Base-by-base conservation (phyloP, 2,888 invertebrate genomes). In the Tetragonula carbonaria region DNA sequence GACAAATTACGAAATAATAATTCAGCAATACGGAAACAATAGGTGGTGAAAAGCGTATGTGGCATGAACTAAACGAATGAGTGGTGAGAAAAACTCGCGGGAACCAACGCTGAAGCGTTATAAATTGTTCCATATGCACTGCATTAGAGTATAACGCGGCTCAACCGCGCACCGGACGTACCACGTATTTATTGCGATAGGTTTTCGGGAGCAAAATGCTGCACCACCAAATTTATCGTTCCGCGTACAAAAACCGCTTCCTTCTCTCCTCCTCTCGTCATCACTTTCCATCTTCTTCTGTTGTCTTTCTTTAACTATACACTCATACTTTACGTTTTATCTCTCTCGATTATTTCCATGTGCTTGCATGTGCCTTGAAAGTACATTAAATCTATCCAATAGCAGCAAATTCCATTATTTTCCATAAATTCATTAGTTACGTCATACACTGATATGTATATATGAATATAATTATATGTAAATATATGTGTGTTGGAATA, bases 141-240 rank as follows among this genome's bases (percentile, higher is more conserved):
- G 93, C 92, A 94, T 93, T 93, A 94, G 91, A 92, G 92, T 90
- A 91, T 91, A 91, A 90, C 89, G 87, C 87, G 81, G 86, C 87
- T 88, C 90, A 90, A 90, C 91, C 85, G 82, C 90, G 90, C 86
- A 83, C 87, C 87, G 87, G 87, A 88, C 90, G 87, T 90, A 86
- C 88, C 86, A 70, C 91, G 91, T 94, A 94, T 94, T 94, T 94
- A 94, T 93, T 93, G 93, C 94, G 92, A 94, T 94, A 93, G 93
- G 92, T 94, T 94, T 93, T 91, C 90, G 91, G 88, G 91, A 88
- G 91, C 90, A 91, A 93, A 93, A 92, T 91, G 91, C 92, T 87
- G 88, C 82, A 82, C 90, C 86, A 83, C 87, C 85, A 91, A 94
- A 94, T 94, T 94, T 93, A 94, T 94, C 87, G 92, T 90, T 78